Evolutionary conservation across 2,113 vertebrate species (phyloP).

Genomic region (Dendrocopos noguchii): DNA sequence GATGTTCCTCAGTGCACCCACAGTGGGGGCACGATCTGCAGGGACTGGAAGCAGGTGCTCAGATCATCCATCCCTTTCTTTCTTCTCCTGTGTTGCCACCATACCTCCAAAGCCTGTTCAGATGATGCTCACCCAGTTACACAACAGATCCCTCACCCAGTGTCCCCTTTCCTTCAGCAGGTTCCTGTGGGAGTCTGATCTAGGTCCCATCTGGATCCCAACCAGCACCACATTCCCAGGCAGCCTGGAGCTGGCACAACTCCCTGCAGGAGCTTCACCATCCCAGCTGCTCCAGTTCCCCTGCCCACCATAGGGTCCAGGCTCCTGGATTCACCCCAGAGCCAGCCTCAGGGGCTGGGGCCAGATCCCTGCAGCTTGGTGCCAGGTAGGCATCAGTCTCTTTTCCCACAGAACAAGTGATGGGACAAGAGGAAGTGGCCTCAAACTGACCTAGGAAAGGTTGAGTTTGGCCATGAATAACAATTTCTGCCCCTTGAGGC

Average conservation of each 20-base stretch:
- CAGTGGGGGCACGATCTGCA: neutral
- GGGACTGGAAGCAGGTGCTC: neutral
- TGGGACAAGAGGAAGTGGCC: neutral
- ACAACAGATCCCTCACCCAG: neutral
- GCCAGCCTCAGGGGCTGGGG: neutral
- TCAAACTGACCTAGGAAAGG: neutral
- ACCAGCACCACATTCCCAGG: neutral
- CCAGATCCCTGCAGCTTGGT: no score
- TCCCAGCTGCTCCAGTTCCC: neutral
- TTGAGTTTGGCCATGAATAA: neutral
- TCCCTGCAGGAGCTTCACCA: neutral
- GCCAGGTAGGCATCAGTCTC: neutral
- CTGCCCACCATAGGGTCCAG: neutral
- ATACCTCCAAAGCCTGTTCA: neutral
- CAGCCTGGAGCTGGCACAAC: neutral
- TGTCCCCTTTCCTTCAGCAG: neutral
- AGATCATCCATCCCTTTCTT: neutral
- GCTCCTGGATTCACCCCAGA: neutral
- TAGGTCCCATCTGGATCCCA: neutral
- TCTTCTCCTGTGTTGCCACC: neutral
- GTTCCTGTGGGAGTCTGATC: neutral
- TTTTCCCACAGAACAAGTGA: neutral
- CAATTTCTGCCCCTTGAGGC: neutral
- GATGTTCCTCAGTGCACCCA: neutral
- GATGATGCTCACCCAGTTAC: neutral